These are phyloP conservation scores for Cetonia aurata DNA, from an alignment of 2,888 invertebrate genomes.

Conservation along the genomic window DNA sequence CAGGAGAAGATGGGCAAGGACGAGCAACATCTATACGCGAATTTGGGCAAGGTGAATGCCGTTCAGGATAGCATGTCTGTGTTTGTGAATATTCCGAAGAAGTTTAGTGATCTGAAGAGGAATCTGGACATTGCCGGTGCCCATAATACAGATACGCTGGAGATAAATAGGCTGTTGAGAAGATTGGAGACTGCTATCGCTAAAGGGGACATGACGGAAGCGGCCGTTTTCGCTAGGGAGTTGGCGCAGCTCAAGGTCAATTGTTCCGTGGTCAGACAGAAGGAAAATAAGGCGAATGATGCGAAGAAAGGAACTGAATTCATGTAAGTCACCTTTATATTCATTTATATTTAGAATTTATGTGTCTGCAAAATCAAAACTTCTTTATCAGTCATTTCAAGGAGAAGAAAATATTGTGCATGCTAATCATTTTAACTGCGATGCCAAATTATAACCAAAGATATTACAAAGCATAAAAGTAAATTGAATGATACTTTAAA, in stretches of 20 bases:
- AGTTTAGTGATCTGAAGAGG: conserved; percentile 58
- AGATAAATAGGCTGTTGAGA: conserved; percentile 74
- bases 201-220: conserved; percentile 80
- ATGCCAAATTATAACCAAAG: too few relatives aligned
- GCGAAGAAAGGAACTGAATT: conserved; percentile 46
- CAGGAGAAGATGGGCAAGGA: conserved; percentile 58
- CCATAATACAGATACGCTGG: conserved; percentile 69
- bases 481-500: too few relatives aligned
- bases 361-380: too few relatives aligned
- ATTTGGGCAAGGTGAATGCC: conserved; percentile 58
- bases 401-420: too few relatives aligned
- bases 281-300: conserved; percentile 51
- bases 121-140: conserved; percentile 46
- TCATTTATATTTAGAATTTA: conserved; percentile 1
- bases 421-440: too few relatives aligned
- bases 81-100: conserved; percentile 65
- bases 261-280: conserved; percentile 75
- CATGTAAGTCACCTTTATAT: conserved; percentile 53
- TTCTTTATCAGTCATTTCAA: too few relatives aligned
- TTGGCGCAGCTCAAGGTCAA: conserved; percentile 82
- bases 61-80: conserved; percentile 61
- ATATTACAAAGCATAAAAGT: too few relatives aligned
- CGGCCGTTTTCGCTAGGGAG: conserved; percentile 82
- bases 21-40: conserved; percentile 66
- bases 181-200: conserved; percentile 84